phyloP scores from a whole-genome alignment of 1,140 invertebrate species.

The Drosophila novamexicana region DNA sequence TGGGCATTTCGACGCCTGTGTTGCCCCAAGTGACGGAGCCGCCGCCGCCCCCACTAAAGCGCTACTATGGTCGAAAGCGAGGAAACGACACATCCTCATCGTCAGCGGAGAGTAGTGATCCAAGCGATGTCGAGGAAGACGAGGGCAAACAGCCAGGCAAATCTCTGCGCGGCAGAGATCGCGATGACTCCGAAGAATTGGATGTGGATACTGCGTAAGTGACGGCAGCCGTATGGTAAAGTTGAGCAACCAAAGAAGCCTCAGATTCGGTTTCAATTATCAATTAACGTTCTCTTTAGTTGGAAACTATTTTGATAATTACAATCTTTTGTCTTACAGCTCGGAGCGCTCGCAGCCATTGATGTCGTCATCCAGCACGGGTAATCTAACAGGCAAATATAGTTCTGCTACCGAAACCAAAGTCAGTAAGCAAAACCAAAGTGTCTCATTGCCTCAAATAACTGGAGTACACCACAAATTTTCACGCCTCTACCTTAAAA shows the following conservation, averaged over 20 bases:
- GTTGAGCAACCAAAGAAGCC: constrained; percentile 50
- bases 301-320: neutral
- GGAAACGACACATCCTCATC: constrained; percentile 85
- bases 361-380: constrained; percentile 73
- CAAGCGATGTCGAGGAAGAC: constrained; percentile 59
- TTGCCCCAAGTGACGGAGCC: constrained; percentile 63
- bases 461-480: constrained; percentile 79
- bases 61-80: constrained; percentile 89
- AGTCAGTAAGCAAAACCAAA: constrained; percentile 96
- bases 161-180: constrained; percentile 46
- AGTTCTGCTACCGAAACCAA: constrained; percentile 89
- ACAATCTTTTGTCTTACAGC: constrained; percentile 49
- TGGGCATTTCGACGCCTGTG: neutral
- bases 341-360: constrained; percentile 75
- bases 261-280: neutral
- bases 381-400: constrained; percentile 85
- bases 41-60: constrained; percentile 84
- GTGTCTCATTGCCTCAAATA: constrained; percentile 73
- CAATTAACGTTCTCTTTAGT: neutral
- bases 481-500: constrained; percentile 58
- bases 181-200: constrained; percentile 73
- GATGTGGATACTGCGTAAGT: constrained; percentile 84
- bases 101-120: constrained; percentile 60
- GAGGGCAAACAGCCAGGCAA: constrained; percentile 61
- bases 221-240: constrained; percentile 67